Evolutionary conservation across 2,113 vertebrate genomes (phyloP).

Genomic region (Callopanchax toddi): DNA sequence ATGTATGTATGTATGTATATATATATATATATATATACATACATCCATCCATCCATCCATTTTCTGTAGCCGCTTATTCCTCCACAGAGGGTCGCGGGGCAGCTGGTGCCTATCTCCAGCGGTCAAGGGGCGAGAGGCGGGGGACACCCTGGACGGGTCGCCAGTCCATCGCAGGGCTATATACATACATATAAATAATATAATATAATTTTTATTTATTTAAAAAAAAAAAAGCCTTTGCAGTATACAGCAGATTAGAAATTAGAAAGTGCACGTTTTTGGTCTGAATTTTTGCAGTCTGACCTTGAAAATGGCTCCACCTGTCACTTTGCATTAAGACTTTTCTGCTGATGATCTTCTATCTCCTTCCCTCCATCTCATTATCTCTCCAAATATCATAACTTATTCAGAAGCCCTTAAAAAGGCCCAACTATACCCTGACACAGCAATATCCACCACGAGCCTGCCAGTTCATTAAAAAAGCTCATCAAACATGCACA

Average conservation of each 20-base stretch:
- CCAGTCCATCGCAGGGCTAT: too few relatives aligned
- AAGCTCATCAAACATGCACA: slow-evolving; percentile 71
- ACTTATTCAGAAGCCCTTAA: slow-evolving; percentile 78
- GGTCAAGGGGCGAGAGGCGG: too few relatives aligned
- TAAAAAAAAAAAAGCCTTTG: neutral
- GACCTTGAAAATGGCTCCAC: slow-evolving; percentile 58
- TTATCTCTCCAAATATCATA: slow-evolving; percentile 81
- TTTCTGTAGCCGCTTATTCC: too few relatives aligned
- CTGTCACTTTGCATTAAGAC: slow-evolving; percentile 78
- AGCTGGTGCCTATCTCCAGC: too few relatives aligned
- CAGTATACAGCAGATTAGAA: neutral
- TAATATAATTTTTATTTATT: too few relatives aligned
- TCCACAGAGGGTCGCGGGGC: too few relatives aligned
- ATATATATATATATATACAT: too few relatives aligned
- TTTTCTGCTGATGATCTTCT: slow-evolving; percentile 88
- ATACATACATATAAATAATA: too few relatives aligned
- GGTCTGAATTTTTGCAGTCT: slow-evolving; percentile 26
- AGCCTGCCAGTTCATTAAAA: slow-evolving; percentile 88
- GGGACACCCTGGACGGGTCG: too few relatives aligned
- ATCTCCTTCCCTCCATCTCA: slow-evolving; percentile 90
- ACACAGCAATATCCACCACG: slow-evolving; percentile 72
- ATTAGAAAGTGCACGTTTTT: slow-evolving; percentile 4
- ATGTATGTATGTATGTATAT: too few relatives aligned
- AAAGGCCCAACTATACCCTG: slow-evolving; percentile 72
- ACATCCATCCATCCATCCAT: too few relatives aligned